phyloP scores from a whole-genome alignment of 2,888 invertebrate species.

The Troides oblongomaculatus region DNA sequence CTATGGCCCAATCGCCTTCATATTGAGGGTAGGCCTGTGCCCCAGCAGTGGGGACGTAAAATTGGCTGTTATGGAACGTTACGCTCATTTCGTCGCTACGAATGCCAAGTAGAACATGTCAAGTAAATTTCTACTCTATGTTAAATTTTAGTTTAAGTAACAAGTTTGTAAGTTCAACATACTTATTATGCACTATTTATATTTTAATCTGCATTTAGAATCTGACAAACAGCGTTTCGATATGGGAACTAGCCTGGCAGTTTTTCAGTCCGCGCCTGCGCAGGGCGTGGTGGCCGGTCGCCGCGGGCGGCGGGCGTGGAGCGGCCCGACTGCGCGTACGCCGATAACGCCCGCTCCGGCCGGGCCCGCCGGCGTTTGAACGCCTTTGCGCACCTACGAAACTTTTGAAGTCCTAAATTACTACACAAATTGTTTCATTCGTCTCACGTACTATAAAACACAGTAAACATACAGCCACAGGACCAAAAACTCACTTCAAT shows the following conservation, averaged over 20 bases:
- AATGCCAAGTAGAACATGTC: no score
- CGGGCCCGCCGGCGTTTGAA: conserved; percentile 32
- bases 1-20: no score
- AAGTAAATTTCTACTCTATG: no score
- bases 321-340: conserved; percentile 50
- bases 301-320: conserved; percentile 52
- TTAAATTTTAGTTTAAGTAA: no score
- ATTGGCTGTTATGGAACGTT: no score
- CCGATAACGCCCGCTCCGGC: conserved; percentile 57
- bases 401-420: conserved; percentile 28
- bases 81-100: no score
- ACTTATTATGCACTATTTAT: not conserved
- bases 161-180: not conserved
- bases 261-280: conserved; percentile 49
- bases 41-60: no score
- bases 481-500: no score
- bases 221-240: conserved; percentile 16
- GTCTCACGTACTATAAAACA: no score
- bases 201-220: conserved; percentile 4
- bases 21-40: no score
- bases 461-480: no score
- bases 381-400: conserved; percentile 18
- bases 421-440: not conserved
- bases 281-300: conserved; percentile 61
- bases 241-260: conserved; percentile 19